Evolutionary conservation across 2,113 vertebrate species (phyloP), one percentile per base, ranked within the genome.

Genomic region (Mesocricetus auratus): DNA sequence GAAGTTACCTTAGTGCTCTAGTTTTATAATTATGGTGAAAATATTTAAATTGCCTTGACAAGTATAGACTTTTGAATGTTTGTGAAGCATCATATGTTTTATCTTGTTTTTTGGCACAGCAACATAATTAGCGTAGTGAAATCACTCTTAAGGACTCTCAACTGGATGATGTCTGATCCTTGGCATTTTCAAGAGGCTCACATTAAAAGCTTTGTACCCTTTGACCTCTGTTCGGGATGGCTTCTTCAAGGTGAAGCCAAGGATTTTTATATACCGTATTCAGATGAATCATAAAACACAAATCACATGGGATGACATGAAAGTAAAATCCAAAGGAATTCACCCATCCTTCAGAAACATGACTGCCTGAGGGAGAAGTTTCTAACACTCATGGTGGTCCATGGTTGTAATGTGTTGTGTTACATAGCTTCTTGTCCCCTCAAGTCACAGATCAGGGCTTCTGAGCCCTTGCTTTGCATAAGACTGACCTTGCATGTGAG

Each of bases 21-120:
- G 69, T 92, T 86, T 68, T 82, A 62, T 89, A 91, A 81, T 78
- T 91, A 75, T 75, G 69, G 26, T 5, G 75, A 95, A 94, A 93
- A 69, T 77, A 73, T 66, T 82, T 62, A 86, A 74, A 53, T 64
- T 86, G 6, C 5, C 77, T 77, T 10, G 36, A 82, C 17, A 77
- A 62, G 31, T 85, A 24, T 2, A 93, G 13, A 21, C 53, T 74
- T 97, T 73, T 79, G 94, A n/a, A 62, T 45, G 36, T 60, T 74
- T 79, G 36, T 33, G 29, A 81, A 94, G 60, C 9, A 81, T 64
- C 58, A 42, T 96, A 36, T 86, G 21, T 13, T 95, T 79, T 82
- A 68, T 68, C 33, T 96, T 87, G 12, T 86, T 85, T 77, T 17
- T 71, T 86, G 19, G 56, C 39, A n/a, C 42, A 69, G 8, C 75